These are phyloP conservation scores for Phthorimaea operculella DNA, from an alignment of 1,140 invertebrate genomes.

Conservation along the genomic window DNA sequence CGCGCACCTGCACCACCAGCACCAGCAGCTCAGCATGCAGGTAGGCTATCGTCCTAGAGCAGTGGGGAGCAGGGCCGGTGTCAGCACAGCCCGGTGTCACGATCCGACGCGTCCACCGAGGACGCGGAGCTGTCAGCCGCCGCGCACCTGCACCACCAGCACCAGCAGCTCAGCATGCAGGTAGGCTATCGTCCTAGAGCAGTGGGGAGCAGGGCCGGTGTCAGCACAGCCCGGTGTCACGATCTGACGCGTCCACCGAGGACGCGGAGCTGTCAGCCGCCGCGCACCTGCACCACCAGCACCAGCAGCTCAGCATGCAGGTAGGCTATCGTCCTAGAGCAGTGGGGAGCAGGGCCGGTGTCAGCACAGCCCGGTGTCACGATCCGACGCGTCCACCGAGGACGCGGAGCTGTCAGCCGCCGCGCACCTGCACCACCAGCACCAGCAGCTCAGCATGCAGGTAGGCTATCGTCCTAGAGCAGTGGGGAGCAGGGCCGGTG, in stretches of 20 bases:
- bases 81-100: slow-evolving; percentile 58
- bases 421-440: slow-evolving; percentile 57
- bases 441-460: slow-evolving; percentile 63
- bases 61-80: slow-evolving; percentile 53
- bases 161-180: slow-evolving; percentile 63
- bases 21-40: slow-evolving; percentile 63
- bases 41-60: too few relatives aligned
- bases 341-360: slow-evolving; percentile 53
- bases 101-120: slow-evolving; percentile 61
- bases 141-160: slow-evolving; percentile 57
- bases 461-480: too few relatives aligned
- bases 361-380: slow-evolving; percentile 58
- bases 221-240: slow-evolving; percentile 58
- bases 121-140: slow-evolving; percentile 61
- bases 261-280: slow-evolving; percentile 61
- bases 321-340: too few relatives aligned
- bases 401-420: slow-evolving; percentile 61
- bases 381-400: slow-evolving; percentile 61
- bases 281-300: slow-evolving; percentile 57
- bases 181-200: too few relatives aligned
- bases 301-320: slow-evolving; percentile 63
- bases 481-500: slow-evolving; percentile 53
- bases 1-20: slow-evolving; percentile 57
- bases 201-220: slow-evolving; percentile 53
- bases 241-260: slow-evolving; percentile 61